These are phyloP conservation scores for Apogon hyalosoma DNA, from an alignment of 2,797 vertebrate species.

Conservation along the genomic window DNA sequence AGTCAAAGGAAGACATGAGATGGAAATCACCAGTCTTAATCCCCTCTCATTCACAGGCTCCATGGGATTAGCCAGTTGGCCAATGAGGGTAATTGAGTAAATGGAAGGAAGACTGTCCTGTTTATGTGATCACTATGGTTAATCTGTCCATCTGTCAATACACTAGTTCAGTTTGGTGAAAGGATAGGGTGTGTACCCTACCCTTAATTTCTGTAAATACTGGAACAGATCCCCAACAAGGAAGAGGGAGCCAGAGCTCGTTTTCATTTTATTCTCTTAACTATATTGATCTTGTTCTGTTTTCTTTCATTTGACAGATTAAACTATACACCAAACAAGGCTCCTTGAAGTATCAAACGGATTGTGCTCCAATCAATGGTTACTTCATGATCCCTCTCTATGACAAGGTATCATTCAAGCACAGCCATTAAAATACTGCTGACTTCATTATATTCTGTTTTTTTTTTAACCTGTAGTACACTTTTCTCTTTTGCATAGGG, in stretches of 20 bases:
- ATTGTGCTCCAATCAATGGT: conserved; percentile 97
- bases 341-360: conserved; percentile 97
- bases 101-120: background rate
- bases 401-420: conserved; percentile 89
- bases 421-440: background rate
- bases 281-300: background rate
- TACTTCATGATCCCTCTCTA: conserved; percentile 99
- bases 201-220: too few species aligned
- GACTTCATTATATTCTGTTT: background rate
- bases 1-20: conserved; percentile 30
- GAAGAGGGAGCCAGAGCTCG: too few species aligned
- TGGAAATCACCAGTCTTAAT: conserved; percentile 43
- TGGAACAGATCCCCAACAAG: too few species aligned
- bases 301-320: conserved; percentile 82
- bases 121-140: background rate
- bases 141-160: too few species aligned
- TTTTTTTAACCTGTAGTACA: background rate
- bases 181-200: too few species aligned
- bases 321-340: conserved; percentile 98
- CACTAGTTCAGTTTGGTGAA: too few species aligned
- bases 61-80: conserved; percentile 58
- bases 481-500: conserved; percentile 80
- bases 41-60: conserved; percentile 53
- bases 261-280: too few species aligned
- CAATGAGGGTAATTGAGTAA: conserved; percentile 30